Percentiles rank a stretch among this genome's conserved stretches.
Conservation (phyloP, 2,797 vertebrate species). For the Siniperca obscura region DNA sequence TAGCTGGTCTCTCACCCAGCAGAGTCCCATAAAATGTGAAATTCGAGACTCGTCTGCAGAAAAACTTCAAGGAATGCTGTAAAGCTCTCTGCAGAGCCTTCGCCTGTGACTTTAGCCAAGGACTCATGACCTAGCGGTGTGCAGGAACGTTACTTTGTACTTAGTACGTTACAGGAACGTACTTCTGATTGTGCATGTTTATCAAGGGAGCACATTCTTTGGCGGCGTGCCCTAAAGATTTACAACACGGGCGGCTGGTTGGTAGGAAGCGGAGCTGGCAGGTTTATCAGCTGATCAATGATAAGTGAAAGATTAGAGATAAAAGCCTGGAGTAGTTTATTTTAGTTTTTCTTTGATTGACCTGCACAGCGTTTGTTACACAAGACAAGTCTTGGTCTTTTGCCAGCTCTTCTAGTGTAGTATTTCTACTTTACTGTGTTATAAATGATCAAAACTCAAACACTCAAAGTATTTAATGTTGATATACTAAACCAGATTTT, state of each 20-base stretch:
- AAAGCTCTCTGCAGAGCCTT: slow-evolving; percentile 50
- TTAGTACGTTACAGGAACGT: slow-evolving; percentile 10
- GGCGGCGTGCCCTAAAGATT: slow-evolving; percentile 42
- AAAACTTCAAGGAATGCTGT: slow-evolving; percentile 76
- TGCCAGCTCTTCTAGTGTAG: slow-evolving; percentile 21
- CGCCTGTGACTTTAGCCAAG: slow-evolving; percentile 54
- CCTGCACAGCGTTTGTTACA: slow-evolving; percentile 18
- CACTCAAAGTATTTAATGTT: not conserved
- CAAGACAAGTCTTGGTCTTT: slow-evolving; percentile 15
- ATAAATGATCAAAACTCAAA: slow-evolving; percentile 17
- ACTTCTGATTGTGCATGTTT: slow-evolving; percentile 47
- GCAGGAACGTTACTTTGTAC: slow-evolving; percentile 8
- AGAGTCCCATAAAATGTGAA: slow-evolving; percentile 75
- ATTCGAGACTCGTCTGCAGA: slow-evolving; percentile 63
- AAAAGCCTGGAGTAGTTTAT: slow-evolving; percentile 46
- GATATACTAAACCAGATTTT: not conserved
- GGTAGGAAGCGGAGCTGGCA: slow-evolving; percentile 46
- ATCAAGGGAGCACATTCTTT: slow-evolving; percentile 55
- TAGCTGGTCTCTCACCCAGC: slow-evolving; percentile 54
- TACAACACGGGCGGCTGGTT: slow-evolving; percentile 29
- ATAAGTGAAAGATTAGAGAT: slow-evolving; percentile 55
- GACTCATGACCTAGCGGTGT: slow-evolving; percentile 40
- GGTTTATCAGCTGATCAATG: slow-evolving; percentile 63
- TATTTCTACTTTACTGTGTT: slow-evolving; percentile 7
- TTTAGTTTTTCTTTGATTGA: slow-evolving; percentile 42